Evolutionary conservation across 1,140 invertebrate genomes (phyloP).

Genomic region (Chelonus insularis): DNA sequence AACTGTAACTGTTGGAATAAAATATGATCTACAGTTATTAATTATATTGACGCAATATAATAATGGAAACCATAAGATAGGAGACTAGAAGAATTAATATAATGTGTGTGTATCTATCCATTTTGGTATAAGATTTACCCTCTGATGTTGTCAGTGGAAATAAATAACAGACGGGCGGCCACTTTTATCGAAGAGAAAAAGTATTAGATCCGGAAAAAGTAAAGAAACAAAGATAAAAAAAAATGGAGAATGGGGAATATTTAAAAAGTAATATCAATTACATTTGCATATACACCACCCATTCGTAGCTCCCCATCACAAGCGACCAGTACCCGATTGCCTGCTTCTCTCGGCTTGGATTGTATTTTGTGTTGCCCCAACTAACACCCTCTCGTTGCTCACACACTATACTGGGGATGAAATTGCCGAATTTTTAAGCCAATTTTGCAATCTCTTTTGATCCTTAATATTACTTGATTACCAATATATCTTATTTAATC

Average conservation of each 20-base stretch:
- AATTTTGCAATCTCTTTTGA: conserved; percentile 7
- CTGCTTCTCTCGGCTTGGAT: conserved; percentile 17
- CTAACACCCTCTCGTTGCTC: conserved; percentile 15
- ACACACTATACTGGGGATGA: conserved; percentile 14
- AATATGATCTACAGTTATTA: too few species aligned
- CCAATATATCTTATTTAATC: too few species aligned
- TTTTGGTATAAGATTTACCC: too few species aligned
- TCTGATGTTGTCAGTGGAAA: conserved; percentile 18
- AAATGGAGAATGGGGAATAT: conserved; percentile 54
- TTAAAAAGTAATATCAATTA: conserved; percentile 63
- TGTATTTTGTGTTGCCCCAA: conserved; percentile 5
- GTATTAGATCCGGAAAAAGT: background rate
- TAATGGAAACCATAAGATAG: too few species aligned
- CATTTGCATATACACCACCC: conserved; percentile 59
- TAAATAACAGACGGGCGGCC: conserved; percentile 43
- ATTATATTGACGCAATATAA: too few species aligned
- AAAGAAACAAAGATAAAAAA: conserved; percentile 19
- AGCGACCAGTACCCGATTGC: conserved; percentile 35
- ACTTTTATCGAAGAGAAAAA: background rate
- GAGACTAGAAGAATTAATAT: too few species aligned
- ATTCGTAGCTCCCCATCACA: conserved; percentile 42
- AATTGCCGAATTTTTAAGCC: conserved; percentile 27
- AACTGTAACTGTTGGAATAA: too few species aligned
- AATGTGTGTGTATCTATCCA: too few species aligned
- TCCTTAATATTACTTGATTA: conserved; percentile 6